phyloP scores from a whole-genome alignment of 2,113 vertebrate genomes.

The Cavia aperea region DNA sequence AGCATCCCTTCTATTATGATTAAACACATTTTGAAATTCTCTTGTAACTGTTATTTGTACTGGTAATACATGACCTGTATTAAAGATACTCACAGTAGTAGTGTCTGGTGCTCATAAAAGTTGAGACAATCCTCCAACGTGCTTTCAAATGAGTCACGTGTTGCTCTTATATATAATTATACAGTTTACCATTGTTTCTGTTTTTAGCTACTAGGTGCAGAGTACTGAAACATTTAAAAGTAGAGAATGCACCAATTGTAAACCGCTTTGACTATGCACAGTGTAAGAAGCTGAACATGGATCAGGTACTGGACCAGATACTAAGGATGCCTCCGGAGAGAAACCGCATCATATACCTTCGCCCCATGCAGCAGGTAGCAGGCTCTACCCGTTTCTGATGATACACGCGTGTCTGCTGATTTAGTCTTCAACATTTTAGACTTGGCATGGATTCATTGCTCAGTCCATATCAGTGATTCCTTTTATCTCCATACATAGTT shows the following conservation, averaged over 20 bases:
- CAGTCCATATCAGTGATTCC: neutral
- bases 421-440: neutral
- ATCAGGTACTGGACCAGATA: constrained; percentile 96
- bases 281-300: constrained; percentile 97
- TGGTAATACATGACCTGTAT: neutral
- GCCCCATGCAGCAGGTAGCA: constrained; percentile 95
- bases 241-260: constrained; percentile 93
- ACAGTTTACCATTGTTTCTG: constrained; percentile 32
- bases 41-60: neutral
- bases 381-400: neutral
- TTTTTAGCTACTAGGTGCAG: constrained; percentile 92
- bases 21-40: neutral
- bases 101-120: neutral
- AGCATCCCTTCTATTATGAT: neutral
- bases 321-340: constrained; percentile 94
- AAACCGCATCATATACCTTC: constrained; percentile 97
- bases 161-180: constrained; percentile 8
- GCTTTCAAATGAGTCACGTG: neutral
- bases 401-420: neutral
- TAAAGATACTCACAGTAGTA: neutral
- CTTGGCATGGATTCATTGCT: neutral
- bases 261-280: constrained; percentile 97
- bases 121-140: neutral
- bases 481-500: neutral
- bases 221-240: constrained; percentile 91